Percentiles rank a stretch among this genome's conserved stretches.
phyloP scores from a whole-genome alignment of 2,888 invertebrate genomes.

The Dascillus cervinus region DNA sequence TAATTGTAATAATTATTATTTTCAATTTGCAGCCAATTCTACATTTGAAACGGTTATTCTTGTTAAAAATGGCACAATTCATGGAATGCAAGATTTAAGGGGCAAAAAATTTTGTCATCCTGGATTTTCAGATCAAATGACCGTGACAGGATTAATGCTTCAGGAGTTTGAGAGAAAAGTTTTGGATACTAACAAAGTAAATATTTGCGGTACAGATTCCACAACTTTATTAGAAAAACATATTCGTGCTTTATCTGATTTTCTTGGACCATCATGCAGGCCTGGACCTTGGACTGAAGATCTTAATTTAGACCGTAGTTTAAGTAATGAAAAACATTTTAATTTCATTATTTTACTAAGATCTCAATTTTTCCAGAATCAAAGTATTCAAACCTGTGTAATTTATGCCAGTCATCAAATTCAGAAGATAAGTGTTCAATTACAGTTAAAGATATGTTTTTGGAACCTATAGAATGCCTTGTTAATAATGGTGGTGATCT shows the following conservation, averaged over 20 bases:
- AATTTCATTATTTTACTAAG: no score
- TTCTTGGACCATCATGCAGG: constrained; percentile 64
- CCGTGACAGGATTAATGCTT: constrained; percentile 53
- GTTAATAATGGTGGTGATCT: constrained; percentile 46
- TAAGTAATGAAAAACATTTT: no score
- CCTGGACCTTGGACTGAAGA: constrained; percentile 63
- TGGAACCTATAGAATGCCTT: constrained; percentile 47
- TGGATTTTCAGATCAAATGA: constrained; percentile 48
- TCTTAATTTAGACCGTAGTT: constrained; percentile 42
- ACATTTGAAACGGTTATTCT: constrained; percentile 55
- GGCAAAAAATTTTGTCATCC: constrained; percentile 58
- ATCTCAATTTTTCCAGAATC: constrained; percentile 10
- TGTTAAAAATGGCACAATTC: constrained; percentile 43
- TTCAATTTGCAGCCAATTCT: constrained; percentile 16
- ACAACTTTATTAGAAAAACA: constrained; percentile 51
- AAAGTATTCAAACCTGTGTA: constrained; percentile 41
- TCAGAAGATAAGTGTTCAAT: constrained; percentile 22
- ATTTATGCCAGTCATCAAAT: constrained; percentile 45
- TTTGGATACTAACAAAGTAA: constrained; percentile 20
- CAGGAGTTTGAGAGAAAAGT: constrained; percentile 49
- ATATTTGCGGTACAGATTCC: constrained; percentile 14
- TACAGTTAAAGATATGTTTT: constrained; percentile 26
- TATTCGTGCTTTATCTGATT: constrained; percentile 50
- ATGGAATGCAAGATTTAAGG: constrained; percentile 45
- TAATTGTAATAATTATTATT: not conserved